Evolutionary conservation across 2,797 vertebrate genomes (phyloP), one percentile per base, ranked within the genome.

Genomic region (Pseudomugil tenellus): DNA sequence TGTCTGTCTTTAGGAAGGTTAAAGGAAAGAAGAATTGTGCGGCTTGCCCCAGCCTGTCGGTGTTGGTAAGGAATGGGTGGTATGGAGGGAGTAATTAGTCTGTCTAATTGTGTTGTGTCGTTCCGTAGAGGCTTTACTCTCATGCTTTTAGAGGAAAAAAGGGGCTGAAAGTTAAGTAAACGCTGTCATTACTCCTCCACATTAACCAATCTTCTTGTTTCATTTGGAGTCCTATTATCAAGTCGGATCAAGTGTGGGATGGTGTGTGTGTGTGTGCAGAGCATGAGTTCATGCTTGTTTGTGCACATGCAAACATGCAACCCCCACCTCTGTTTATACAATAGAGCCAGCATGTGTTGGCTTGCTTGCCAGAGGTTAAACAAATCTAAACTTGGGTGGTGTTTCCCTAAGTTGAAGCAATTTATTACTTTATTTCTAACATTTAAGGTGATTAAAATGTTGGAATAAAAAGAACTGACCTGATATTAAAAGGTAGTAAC

Each of bases 31-130:
- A 48, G 60, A 78, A 14, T 52, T 51, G 7, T 63, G 51, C 2
- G 66, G 69, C 90, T 62, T 91, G 89, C 74, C 87, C 73, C 66
- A 41, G 73, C 91, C 81, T 92, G 90, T 87, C 54, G 1, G 31
- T 68, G 76, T 70, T 81, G 78, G 72, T 80, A 58, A 89, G 72
- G 84, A 88, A 87, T 87, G 79, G 86, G 76, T 74, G 81, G 86
- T 85, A 84, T 88, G 81, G 82, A 80, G 70, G 82, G 72, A 73
- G 76, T 89, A 84, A 90, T 91, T 89, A 91, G 90, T 80, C 61
- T 41, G 65, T 87, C 87, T 91, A 86, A 92, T 91, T 89, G 76
- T 89, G 77, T 73, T 79, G 62, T 80, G 79, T 76, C 31, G 70
- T 58, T 59, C 63, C 63, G 59, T 32, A 70, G 79, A 63, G 80